Evolutionary conservation across 2,888 invertebrate genomes (phyloP).

Genomic region (Acleris literana): DNA sequence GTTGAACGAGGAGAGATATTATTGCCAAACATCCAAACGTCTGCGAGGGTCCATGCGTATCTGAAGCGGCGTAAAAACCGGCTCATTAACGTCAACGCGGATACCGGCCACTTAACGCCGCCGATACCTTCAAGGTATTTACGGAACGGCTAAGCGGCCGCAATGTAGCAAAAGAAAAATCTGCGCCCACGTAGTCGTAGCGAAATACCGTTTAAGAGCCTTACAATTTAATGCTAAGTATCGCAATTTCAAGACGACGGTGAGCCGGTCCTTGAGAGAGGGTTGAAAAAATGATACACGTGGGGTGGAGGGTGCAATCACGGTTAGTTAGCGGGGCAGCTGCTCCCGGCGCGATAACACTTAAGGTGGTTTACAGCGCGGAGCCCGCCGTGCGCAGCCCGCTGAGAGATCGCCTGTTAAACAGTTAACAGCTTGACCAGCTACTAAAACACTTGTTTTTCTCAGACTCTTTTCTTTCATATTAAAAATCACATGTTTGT

Average conservation of each 20-base stretch:
- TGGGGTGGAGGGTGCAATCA: slow-evolving; percentile 56
- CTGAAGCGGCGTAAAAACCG: slow-evolving; percentile 73
- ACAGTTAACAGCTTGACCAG: slow-evolving; percentile 24
- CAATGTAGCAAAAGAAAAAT: slow-evolving; percentile 70
- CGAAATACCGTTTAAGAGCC: slow-evolving; percentile 73
- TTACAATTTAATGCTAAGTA: slow-evolving; percentile 81
- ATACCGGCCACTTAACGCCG: slow-evolving; percentile 71
- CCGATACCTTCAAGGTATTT: slow-evolving; percentile 81
- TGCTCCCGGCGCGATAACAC: slow-evolving; percentile 65
- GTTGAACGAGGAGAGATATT: slow-evolving; percentile 55
- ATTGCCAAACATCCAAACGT: slow-evolving; percentile 55
- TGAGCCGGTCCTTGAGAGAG: slow-evolving; percentile 64
- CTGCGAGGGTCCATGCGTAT: slow-evolving; percentile 72
- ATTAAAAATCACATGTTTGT: too few relatives aligned
- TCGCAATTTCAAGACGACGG: slow-evolving; percentile 74
- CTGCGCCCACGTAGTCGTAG: slow-evolving; percentile 67
- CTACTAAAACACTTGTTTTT: background rate
- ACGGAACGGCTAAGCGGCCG: slow-evolving; percentile 72
- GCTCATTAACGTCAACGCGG: slow-evolving; percentile 78
- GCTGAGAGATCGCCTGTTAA: slow-evolving; percentile 22
- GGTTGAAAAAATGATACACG: slow-evolving; percentile 79
- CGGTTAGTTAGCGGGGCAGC: slow-evolving; percentile 74
- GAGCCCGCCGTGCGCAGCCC: slow-evolving; percentile 44
- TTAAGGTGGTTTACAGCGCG: slow-evolving; percentile 66
- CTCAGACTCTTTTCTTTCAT: too few relatives aligned